phyloP scores from a whole-genome alignment of 1,140 invertebrate species.

The Pemphigus obesinymphae region DNA sequence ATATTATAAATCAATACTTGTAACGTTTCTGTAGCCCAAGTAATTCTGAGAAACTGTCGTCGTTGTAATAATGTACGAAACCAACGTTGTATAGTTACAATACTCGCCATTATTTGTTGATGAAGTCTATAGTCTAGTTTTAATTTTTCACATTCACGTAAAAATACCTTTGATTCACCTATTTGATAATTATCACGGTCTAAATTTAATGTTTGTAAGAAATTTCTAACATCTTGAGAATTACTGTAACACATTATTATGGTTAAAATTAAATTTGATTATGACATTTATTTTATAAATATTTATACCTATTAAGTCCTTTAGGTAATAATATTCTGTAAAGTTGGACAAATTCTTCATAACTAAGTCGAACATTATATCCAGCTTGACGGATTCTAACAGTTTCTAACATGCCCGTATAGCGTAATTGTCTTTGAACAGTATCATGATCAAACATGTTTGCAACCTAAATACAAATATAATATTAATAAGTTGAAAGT shows the following conservation, averaged over 20 bases:
- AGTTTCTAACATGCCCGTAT: conserved; percentile 96
- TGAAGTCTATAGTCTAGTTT: conserved; percentile 86
- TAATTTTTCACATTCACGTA: conserved; percentile 90
- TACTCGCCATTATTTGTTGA: conserved; percentile 87
- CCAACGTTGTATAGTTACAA: conserved; percentile 88
- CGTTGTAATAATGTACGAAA: conserved; percentile 76
- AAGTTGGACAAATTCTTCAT: conserved; percentile 89
- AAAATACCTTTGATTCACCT: conserved; percentile 84
- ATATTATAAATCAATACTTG: conserved; percentile 55
- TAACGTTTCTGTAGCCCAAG: conserved; percentile 67
- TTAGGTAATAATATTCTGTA: conserved; percentile 87
- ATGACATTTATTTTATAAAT: background rate
- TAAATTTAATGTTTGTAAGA: conserved; percentile 72
- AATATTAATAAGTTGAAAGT: background rate
- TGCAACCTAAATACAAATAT: conserved; percentile 57
- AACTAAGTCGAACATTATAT: conserved; percentile 87
- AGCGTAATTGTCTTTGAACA: conserved; percentile 76
- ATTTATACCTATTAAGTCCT: conserved; percentile 64
- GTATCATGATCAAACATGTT: conserved; percentile 91
- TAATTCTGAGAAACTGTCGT: conserved; percentile 68
- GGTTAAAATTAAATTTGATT: background rate
- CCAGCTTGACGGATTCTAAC: conserved; percentile 91
- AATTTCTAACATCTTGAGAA: conserved; percentile 72
- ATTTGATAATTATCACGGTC: conserved; percentile 88
- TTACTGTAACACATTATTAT: conserved; percentile 54